phyloP scores from a whole-genome alignment of 2,113 vertebrate species.

The Leucopsar rothschildi region DNA sequence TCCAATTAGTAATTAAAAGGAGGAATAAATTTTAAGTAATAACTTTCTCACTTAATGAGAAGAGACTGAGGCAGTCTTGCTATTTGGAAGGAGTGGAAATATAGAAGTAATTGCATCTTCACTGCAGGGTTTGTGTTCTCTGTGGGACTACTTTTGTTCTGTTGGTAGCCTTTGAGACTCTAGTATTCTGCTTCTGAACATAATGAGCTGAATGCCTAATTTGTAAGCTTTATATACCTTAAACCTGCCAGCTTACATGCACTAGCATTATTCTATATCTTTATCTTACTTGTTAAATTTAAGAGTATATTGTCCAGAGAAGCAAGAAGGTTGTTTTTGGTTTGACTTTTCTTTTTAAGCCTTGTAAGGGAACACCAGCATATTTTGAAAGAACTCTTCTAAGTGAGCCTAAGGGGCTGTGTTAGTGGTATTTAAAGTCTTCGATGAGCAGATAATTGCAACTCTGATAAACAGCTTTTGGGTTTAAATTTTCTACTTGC shows the following conservation, averaged over 20 bases:
- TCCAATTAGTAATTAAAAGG: conserved; percentile 23
- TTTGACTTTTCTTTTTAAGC: conserved; percentile 17
- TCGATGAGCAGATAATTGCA: conserved; percentile 15
- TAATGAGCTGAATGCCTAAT: background rate
- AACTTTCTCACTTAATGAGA: conserved; percentile 30
- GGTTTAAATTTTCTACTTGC: background rate
- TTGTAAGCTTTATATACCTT: background rate
- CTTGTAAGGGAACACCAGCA: background rate
- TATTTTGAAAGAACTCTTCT: background rate
- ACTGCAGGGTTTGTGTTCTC: background rate
- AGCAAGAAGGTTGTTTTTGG: background rate
- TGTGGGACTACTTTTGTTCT: background rate
- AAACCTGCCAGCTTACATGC: background rate
- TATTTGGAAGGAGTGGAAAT: background rate
- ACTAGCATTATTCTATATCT: background rate
- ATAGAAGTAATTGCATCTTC: conserved; percentile 3
- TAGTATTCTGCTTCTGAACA: background rate
- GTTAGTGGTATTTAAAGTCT: background rate
- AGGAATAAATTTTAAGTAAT: background rate
- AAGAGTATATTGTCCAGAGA: background rate
- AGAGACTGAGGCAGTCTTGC: background rate
- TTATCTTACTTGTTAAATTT: background rate
- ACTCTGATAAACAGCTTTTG: background rate
- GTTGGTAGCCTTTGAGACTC: background rate
- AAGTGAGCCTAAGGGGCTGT: background rate